Conservation (phyloP, 2,888 invertebrate species). For the Dryomyza anilis region DNA sequence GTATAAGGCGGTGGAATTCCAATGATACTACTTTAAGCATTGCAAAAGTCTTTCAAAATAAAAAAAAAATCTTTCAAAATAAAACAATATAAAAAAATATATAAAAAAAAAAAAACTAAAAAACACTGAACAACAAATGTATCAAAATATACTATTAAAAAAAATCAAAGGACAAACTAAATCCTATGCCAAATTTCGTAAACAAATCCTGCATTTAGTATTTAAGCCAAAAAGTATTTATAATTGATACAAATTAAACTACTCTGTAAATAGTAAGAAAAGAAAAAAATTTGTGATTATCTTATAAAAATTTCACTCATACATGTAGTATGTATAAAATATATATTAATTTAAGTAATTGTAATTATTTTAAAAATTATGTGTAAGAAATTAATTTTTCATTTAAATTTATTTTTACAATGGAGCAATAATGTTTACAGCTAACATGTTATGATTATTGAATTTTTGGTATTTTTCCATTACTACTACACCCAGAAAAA, state of each 20-base stretch:
- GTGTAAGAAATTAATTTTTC: no score
- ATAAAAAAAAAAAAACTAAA: constrained; percentile 1
- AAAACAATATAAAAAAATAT: neutral
- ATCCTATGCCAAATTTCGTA: constrained; percentile 52
- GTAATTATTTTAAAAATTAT: no score
- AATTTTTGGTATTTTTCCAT: no score
- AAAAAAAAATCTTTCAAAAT: neutral
- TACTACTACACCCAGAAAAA: no score
- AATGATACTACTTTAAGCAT: neutral
- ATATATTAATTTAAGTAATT: neutral
- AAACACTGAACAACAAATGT: neutral
- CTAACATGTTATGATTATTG: no score
- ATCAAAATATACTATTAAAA: constrained; percentile 27
- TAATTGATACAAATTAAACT: neutral
- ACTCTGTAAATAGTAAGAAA: constrained; percentile 14
- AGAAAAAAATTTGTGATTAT: constrained; percentile 10
- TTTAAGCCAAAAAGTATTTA: constrained; percentile 14
- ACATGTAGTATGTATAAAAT: neutral
- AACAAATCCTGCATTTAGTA: constrained; percentile 32
- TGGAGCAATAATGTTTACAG: neutral
- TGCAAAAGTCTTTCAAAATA: neutral
- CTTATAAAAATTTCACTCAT: neutral
- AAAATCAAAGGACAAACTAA: constrained; percentile 37
- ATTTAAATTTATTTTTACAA: no score
- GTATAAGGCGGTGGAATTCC: no score